Conservation (phyloP, 1,140 invertebrate genomes). For the Riptortus pedestris region DNA sequence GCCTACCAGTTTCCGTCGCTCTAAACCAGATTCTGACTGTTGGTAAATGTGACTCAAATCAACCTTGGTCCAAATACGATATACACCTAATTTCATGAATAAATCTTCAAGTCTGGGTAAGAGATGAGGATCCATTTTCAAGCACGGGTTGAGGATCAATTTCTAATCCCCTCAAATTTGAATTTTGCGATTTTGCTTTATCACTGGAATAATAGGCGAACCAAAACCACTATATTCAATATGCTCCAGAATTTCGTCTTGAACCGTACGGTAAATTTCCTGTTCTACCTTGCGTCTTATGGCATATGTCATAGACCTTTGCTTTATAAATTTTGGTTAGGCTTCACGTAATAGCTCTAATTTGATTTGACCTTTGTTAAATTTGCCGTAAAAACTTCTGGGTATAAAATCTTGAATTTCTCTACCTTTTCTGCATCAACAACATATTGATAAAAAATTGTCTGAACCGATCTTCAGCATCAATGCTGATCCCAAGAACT, state of each 20-base stretch:
- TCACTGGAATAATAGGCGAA: background rate
- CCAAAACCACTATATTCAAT: background rate
- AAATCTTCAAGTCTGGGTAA: too few species aligned
- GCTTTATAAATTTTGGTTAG: background rate
- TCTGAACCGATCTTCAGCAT: background rate
- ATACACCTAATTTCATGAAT: too few species aligned
- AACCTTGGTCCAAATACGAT: too few species aligned
- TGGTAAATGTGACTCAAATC: too few species aligned
- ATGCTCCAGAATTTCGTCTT: background rate
- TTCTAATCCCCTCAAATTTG: background rate
- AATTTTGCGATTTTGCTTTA: background rate
- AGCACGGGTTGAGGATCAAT: background rate
- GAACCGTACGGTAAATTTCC: background rate
- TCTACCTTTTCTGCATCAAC: background rate
- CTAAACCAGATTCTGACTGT: too few species aligned
- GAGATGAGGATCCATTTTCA: background rate
- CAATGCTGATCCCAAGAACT: too few species aligned
- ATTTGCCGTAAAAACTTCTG: background rate
- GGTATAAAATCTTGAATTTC: background rate
- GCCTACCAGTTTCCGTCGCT: too few species aligned
- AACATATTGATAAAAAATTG: background rate
- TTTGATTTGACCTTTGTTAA: background rate
- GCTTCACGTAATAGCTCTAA: background rate
- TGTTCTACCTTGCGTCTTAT: background rate
- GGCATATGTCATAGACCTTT: background rate